Base-by-base conservation (phyloP, 2,113 vertebrate genomes). In the Cyanoramphus novaezelandiae region DNA sequence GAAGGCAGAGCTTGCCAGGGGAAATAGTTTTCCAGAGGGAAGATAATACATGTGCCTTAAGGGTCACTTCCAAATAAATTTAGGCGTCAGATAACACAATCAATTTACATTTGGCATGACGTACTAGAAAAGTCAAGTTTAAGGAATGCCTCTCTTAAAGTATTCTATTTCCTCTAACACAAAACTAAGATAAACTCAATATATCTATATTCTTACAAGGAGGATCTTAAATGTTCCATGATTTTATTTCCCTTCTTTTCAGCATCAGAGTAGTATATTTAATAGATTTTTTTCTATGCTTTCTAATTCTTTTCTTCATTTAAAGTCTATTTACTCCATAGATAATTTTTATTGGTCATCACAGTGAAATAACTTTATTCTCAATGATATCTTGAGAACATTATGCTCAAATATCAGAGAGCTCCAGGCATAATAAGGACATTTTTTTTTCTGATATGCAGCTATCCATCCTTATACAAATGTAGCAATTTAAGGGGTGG, bases 381-480 rank as follows among this genome's bases (percentile, higher is more conserved):
- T 80, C 60, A 87, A 75, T 75, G 82, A 33, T 85, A 95, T 85
- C 47, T 63, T 55, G 47, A 90, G 79, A 94, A 94, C 64, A 83
- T 94, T 89, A 72, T 96, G 94, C 82, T 91, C 84, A 97, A 95
- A 80, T 82, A 87, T 88, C 88, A 97, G 96, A 97, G 53, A 60
- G 60, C 60, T 52, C 44, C 82, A 89, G 83, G 89, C 59, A 83
- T 57, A 79, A 86, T 71, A 65, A 88, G 65, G 79, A 10, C 57
- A 59, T 59, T 35, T 39, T 86, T 86, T 93, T 97, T 98, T 57
- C 44, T 97, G 57, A 91, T 97, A 59, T 46, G 35, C 70, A 97
- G 77, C 94, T 91, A 95, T 94, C 86, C 95, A 96, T 97, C 90
- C 95, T 97, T 92, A n/a, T 69, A 80, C 82, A 97, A 97, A 97